These are phyloP conservation scores for Hycleus phaleratus DNA, from an alignment of 1,140 invertebrate species.

Conservation along the genomic window DNA sequence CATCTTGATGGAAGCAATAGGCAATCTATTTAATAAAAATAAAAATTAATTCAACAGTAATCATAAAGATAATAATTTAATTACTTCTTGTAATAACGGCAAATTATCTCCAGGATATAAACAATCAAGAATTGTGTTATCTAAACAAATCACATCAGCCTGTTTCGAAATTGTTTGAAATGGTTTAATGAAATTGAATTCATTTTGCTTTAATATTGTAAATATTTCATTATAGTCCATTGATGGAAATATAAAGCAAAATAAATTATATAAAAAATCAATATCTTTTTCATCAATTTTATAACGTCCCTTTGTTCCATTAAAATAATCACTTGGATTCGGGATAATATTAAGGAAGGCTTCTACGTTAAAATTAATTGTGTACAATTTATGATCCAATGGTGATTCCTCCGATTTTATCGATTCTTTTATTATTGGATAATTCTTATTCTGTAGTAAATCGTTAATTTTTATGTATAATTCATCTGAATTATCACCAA, in stretches of 20 bases:
- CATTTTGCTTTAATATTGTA: constrained; percentile 28
- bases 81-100: constrained; percentile 43
- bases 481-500: too few relatives aligned
- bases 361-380: constrained; percentile 42
- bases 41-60: background rate
- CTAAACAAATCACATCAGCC: too few relatives aligned
- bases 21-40: constrained; percentile 37
- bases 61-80: background rate
- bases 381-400: constrained; percentile 40
- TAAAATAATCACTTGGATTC: constrained; percentile 47
- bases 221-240: constrained; percentile 25
- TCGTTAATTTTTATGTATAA: too few relatives aligned
- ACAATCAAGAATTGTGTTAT: too few relatives aligned
- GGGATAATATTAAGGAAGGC: constrained; percentile 51
- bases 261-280: constrained; percentile 32
- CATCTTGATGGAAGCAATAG: constrained; percentile 43
- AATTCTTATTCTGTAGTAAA: constrained; percentile 41
- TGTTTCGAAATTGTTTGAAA: constrained; percentile 16
- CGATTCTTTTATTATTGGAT: constrained; percentile 49
- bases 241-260: constrained; percentile 32
- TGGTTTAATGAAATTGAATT: constrained; percentile 20
- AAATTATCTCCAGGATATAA: constrained; percentile 11
- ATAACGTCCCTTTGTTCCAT: constrained; percentile 37
- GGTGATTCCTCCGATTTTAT: constrained; percentile 33
- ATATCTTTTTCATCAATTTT: constrained; percentile 19